Conservation (phyloP, 2,113 vertebrate genomes). For the Channa maculata region DNA sequence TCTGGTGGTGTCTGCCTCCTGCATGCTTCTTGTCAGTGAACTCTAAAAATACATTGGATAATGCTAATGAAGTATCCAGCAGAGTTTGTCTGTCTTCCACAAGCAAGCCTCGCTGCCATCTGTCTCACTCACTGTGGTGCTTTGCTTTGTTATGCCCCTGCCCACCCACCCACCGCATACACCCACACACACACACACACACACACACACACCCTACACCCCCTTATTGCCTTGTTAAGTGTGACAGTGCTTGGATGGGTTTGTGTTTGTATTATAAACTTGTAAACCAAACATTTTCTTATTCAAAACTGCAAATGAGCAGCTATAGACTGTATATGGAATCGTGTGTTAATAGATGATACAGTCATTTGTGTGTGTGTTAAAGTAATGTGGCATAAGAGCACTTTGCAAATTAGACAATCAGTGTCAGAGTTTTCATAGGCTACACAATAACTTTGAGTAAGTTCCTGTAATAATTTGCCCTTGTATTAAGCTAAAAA, state of each 20-base stretch:
- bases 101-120: constrained; percentile 61
- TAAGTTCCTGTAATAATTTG: no score
- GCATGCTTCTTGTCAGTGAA: constrained; percentile 60
- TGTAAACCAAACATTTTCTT: constrained; percentile 36
- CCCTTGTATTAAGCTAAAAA: no score
- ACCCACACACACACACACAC: constrained; percentile 1
- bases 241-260: constrained; percentile 21
- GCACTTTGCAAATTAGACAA: no score
- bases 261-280: constrained; percentile 37
- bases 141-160: constrained; percentile 41
- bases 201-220: not conserved
- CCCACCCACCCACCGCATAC: not conserved
- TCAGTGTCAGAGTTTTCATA: no score
- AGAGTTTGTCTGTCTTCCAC: constrained; percentile 69
- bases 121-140: constrained; percentile 62
- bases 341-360: constrained; percentile 25
- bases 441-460: no score
- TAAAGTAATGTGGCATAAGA: not conserved
- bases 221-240: constrained; percentile 11
- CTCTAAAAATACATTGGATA: constrained; percentile 75
- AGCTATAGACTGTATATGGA: constrained; percentile 49
- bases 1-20: constrained; percentile 53
- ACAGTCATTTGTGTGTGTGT: constrained; percentile 15
- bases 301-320: constrained; percentile 64
- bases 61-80: constrained; percentile 74